Evolutionary conservation across 2,888 invertebrate species (phyloP).

Genomic region (Plemyria rubiginata): DNA sequence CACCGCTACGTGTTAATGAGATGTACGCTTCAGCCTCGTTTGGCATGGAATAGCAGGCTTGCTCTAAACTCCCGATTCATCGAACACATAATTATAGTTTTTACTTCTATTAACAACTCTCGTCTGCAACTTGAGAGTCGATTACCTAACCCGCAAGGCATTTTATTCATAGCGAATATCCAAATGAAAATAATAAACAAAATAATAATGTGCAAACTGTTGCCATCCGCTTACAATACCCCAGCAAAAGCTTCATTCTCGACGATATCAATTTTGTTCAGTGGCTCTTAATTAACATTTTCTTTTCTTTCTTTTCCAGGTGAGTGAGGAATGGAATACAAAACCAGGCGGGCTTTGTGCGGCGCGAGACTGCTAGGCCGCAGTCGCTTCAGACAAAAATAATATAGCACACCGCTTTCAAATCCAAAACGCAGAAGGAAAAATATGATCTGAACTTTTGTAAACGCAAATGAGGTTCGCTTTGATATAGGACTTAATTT

Average conservation of each 20-base stretch:
- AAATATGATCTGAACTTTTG: constrained; percentile 82
- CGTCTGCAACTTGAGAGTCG: constrained; percentile 6
- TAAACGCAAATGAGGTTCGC: constrained; percentile 80
- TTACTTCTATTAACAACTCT: constrained; percentile 8
- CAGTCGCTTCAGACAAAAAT: constrained; percentile 68
- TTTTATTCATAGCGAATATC: constrained; percentile 27
- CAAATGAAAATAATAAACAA: constrained; percentile 41
- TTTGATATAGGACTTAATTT: constrained; percentile 75
- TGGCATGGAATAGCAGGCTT: constrained; percentile 54
- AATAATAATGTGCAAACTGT: constrained; percentile 57
- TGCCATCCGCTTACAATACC: constrained; percentile 75
- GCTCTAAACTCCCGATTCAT: constrained; percentile 12
- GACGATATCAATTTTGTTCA: constrained; percentile 81
- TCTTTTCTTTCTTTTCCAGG: constrained; percentile 83
- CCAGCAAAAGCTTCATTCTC: constrained; percentile 68
- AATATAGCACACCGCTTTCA: constrained; percentile 75
- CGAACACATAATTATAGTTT: constrained; percentile 15
- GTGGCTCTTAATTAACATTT: constrained; percentile 84
- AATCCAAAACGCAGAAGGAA: constrained; percentile 75
- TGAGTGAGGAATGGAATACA: constrained; percentile 80
- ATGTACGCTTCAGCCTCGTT: constrained; percentile 73
- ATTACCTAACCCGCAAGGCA: not conserved
- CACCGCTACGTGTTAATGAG: constrained; percentile 77
- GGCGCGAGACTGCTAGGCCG: constrained; percentile 53
- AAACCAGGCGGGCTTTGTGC: constrained; percentile 73